A percentile compares a stretch with the other conserved stretches of the same genome.
phyloP scores from a whole-genome alignment of 2,113 vertebrate genomes.

The Zapus hudsonius region DNA sequence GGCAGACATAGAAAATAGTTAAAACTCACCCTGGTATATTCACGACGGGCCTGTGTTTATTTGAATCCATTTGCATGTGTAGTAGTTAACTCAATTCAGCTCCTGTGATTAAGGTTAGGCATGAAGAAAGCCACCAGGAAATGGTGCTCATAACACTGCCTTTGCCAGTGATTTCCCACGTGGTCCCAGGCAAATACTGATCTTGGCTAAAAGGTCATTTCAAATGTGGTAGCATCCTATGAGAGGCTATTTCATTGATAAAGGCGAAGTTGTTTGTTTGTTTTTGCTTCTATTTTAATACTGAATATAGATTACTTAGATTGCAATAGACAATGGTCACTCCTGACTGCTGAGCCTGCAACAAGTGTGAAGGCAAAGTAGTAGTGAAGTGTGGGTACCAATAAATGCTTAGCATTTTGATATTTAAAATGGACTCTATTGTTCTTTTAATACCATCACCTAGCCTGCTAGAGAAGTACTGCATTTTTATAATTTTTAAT shows the following conservation, averaged over 20 bases:
- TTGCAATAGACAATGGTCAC: neutral
- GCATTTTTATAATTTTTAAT: neutral
- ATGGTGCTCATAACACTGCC: neutral
- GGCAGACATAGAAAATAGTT: conserved; percentile 38
- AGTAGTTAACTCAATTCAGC: conserved; percentile 1
- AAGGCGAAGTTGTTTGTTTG: neutral
- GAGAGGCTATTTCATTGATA: neutral
- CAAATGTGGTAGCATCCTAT: neutral
- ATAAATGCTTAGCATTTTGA: neutral
- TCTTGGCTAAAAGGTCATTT: neutral
- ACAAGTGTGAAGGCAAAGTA: neutral
- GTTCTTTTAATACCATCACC: neutral
- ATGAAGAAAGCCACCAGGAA: neutral
- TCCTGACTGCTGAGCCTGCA: neutral
- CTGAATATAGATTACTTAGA: neutral
- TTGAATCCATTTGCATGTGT: neutral
- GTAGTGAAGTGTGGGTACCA: neutral
- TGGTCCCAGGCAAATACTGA: neutral
- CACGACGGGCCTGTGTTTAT: neutral
- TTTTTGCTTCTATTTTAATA: neutral
- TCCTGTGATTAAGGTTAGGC: neutral
- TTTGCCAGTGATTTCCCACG: neutral
- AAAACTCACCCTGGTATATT: conserved; percentile 1
- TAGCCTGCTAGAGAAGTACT: neutral
- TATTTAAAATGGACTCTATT: neutral